These are phyloP conservation scores for Drosophila austrosaltans DNA, from an alignment of 2,888 invertebrate species.

Conservation along the genomic window DNA sequence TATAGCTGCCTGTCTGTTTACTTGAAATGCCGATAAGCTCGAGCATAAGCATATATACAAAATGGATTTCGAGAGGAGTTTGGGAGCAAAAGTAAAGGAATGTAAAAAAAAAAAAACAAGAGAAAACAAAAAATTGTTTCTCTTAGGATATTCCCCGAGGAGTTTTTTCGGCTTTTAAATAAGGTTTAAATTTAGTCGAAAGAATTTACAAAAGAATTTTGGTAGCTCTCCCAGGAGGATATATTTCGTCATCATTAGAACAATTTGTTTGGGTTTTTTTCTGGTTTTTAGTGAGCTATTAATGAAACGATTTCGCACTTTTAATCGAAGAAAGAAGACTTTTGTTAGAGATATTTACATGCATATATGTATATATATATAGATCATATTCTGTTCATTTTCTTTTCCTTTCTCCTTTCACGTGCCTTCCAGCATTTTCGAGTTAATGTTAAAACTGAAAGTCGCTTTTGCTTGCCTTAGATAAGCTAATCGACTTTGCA, in stretches of 20 bases:
- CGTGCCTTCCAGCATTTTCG: too few species aligned
- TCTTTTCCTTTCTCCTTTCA: too few species aligned
- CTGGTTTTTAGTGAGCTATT: not conserved
- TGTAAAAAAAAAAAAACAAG: not conserved
- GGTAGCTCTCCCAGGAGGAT: not conserved
- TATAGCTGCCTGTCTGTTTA: conserved; percentile 74
- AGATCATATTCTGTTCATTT: too few species aligned
- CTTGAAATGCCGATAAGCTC: conserved; percentile 69
- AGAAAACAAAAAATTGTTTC: conserved; percentile 3
- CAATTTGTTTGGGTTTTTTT: not conserved
- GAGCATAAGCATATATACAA: conserved; percentile 64
- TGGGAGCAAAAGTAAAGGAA: not conserved
- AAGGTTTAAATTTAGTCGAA: conserved; percentile 9
- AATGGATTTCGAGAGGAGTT: conserved; percentile 45
- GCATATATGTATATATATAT: too few species aligned
- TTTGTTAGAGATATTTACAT: too few species aligned
- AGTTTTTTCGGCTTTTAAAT: conserved; percentile 15
- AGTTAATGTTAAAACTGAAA: too few species aligned
- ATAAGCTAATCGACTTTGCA: too few species aligned
- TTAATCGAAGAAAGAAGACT: too few species aligned
- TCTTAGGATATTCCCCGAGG: not conserved
- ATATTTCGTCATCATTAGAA: not conserved
- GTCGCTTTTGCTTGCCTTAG: too few species aligned
- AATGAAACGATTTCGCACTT: too few species aligned
- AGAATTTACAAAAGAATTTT: not conserved